Conservation (phyloP, 2,113 vertebrate species). For the Crotalus viridis region DNA sequence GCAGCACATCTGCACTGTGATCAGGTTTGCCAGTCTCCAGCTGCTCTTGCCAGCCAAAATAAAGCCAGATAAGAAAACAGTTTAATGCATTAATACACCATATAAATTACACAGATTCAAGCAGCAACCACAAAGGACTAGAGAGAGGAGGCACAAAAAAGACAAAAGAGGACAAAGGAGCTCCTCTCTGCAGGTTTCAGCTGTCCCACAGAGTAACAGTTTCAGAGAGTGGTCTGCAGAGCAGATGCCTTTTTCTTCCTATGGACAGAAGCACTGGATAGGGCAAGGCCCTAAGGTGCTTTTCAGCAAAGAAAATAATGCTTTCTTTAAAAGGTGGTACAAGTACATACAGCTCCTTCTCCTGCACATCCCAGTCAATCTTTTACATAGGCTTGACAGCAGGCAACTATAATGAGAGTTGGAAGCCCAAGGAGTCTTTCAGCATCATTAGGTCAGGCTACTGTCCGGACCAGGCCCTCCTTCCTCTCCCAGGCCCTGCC, state of each 20-base stretch:
- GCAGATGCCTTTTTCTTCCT: background rate
- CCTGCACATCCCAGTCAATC: background rate
- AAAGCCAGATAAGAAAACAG: constrained; percentile 36
- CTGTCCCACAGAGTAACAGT: background rate
- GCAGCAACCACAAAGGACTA: constrained; percentile 31
- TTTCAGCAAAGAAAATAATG: background rate
- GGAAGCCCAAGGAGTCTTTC: background rate
- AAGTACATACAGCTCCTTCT: background rate
- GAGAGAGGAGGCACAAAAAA: background rate
- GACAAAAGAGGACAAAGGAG: constrained; percentile 16
- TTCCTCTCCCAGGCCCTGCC: constrained; percentile 64
- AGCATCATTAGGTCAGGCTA: background rate
- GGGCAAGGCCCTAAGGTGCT: background rate
- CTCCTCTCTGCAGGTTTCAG: background rate
- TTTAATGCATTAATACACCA: constrained; percentile 69
- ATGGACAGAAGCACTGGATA: background rate
- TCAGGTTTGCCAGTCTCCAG: background rate
- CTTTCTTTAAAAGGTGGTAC: background rate
- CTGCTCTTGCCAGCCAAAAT: constrained; percentile 6
- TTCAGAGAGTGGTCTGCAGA: background rate
- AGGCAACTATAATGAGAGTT: background rate
- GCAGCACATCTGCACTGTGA: background rate
- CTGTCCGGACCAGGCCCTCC: constrained; percentile 20
- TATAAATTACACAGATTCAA: constrained; percentile 68
- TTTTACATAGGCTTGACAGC: background rate